A percentile compares a stretch with the other conserved stretches of the same genome.
phyloP scores from a whole-genome alignment of 2,113 vertebrate genomes.

The Corythoichthys haematopterus region DNA sequence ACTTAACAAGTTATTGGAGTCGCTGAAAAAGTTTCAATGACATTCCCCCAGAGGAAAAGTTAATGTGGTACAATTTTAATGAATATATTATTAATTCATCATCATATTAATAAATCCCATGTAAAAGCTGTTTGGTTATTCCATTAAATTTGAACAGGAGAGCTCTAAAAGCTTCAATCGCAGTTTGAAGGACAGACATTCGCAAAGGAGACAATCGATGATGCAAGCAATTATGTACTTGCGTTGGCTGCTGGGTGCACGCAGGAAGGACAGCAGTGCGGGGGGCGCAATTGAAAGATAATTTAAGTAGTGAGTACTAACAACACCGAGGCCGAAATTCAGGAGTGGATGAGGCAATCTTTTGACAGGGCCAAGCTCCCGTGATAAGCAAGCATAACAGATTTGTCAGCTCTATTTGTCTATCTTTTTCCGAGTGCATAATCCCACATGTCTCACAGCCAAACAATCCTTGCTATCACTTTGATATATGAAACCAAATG shows the following conservation, averaged over 20 bases:
- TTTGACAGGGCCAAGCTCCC: conserved; percentile 50
- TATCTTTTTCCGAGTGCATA: conserved; percentile 52
- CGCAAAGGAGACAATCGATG: neutral
- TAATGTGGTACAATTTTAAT: conserved; percentile 11
- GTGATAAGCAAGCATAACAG: conserved; percentile 58
- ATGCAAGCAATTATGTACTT: neutral
- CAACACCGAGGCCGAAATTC: conserved; percentile 14
- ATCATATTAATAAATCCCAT: conserved; percentile 8
- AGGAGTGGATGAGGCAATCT: conserved; percentile 42
- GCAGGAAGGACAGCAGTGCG: neutral
- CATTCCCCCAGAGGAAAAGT: conserved; percentile 2
- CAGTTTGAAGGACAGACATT: conserved; percentile 1
- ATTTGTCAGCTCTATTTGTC: conserved; percentile 66
- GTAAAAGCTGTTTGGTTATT: conserved; percentile 4
- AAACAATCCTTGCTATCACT: conserved; percentile 38
- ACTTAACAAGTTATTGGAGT: conserved; percentile 1
- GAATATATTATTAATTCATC: conserved; percentile 15
- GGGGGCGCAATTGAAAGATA: conserved; percentile 10
- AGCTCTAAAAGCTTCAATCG: neutral
- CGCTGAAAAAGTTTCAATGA: conserved; percentile 13
- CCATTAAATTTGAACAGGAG: conserved; percentile 1
- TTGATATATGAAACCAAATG: conserved; percentile 52
- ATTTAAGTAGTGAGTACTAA: conserved; percentile 23
- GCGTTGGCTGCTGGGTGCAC: neutral
- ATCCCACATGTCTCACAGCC: conserved; percentile 59